Base-by-base conservation (phyloP, 2,888 invertebrate species). In the Gymnosoma rotundatum region DNA sequence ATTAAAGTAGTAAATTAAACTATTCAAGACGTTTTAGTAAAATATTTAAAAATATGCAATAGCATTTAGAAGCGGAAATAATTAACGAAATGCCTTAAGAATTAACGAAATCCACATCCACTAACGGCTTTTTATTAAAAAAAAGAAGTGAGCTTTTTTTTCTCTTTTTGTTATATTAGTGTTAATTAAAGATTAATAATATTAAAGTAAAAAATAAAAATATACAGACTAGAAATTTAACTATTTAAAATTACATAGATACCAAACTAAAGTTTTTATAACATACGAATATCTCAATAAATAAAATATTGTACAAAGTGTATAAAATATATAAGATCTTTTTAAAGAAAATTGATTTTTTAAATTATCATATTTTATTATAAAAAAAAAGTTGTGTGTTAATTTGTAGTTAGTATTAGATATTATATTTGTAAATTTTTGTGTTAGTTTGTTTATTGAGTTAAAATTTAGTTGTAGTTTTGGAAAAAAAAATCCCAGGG, bases 371-470 rank as follows among this genome's bases (percentile, higher is more conserved):
- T 73, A 63, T 38, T 32, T 18, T 20, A 63, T 66, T 73, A 60
- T 60, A 70, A 56, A 72, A 18, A 64, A 61, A 36, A 69, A 70
- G 69, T 84, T 84, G 81, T 81, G 78, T 84, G 84, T 84, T 81
- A 84, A 81, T 60, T 84, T 84, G 84, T 78, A 81, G 84, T 63
- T 69, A 73, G 58, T 73, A 32, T 72, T 42, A 8, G 10, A 45
- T 75, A 58, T 78, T 66, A 18, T 25, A 45, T 38, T 48, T 48
- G 14, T 61, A 61, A 73, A 54, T 52, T 32, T 75, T 83, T 48
- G 48, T 54, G 38, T 61, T 74, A 25, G 25, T 25, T 25, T 25
- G 25, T 32, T 32, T 32, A 32, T 32, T 32, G 8, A 32, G 6
- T 32, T 32, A 5, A 32, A 32, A 5, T 32, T 32, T 32, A 32